Percentiles rank a stretch among this genome's conserved stretches.
phyloP scores from a whole-genome alignment of 2,888 invertebrate genomes.

The Autographa gamma region DNA sequence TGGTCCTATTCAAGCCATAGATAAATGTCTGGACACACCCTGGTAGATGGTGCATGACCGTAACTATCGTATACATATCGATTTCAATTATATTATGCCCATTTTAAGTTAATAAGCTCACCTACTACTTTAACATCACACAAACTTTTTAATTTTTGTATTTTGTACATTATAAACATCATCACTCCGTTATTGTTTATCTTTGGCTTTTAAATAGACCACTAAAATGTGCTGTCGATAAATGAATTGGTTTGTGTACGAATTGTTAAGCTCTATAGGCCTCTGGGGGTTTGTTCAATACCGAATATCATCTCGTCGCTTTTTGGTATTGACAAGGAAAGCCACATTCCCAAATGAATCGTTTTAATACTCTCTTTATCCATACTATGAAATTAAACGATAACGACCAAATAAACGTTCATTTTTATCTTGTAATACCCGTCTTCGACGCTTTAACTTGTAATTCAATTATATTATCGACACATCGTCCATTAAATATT shows the following conservation, averaged over 20 bases:
- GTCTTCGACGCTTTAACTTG: constrained; percentile 21
- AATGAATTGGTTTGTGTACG: background rate
- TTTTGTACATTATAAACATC: too few species aligned
- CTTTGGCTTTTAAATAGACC: background rate
- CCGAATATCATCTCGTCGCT: background rate
- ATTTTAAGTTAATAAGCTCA: background rate
- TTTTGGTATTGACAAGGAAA: background rate
- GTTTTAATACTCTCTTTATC: background rate
- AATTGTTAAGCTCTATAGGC: background rate
- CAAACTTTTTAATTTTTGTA: too few species aligned
- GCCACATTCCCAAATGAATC: background rate
- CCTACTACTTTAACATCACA: too few species aligned
- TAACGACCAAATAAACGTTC: background rate
- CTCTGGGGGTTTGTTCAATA: background rate
- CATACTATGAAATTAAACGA: background rate
- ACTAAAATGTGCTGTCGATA: background rate
- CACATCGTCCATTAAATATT: constrained; percentile 41
- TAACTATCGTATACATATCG: background rate
- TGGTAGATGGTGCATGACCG: constrained; percentile 10
- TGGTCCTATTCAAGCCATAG: constrained; percentile 33
- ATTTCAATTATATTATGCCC: background rate
- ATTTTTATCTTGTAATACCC: constrained; percentile 8
- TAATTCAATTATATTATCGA: constrained; percentile 30
- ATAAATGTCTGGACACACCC: constrained; percentile 40
- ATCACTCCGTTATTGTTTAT: too few species aligned